A percentile compares a stretch with the other conserved stretches of the same genome.
These are phyloP conservation scores for Silvanus unidentatus DNA, from an alignment of 2,888 invertebrate species.

Conservation along the genomic window DNA sequence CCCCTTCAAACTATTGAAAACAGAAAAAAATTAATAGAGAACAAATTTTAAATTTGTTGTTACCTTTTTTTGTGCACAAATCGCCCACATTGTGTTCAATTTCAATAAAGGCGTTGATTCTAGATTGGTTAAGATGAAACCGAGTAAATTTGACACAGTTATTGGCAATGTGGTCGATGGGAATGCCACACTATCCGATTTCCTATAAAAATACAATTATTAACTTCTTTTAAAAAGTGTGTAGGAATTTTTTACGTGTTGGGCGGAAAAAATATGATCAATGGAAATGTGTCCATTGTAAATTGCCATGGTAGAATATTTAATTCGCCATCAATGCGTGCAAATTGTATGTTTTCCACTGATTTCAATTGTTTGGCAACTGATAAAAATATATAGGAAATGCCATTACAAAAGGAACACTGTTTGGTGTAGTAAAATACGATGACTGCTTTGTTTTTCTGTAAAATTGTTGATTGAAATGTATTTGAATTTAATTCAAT, in stretches of 20 bases:
- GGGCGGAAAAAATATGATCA: conserved; percentile 70
- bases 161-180: conserved; percentile 55
- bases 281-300: conserved; percentile 72
- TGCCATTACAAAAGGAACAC: conserved; percentile 68
- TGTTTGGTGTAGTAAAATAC: conserved; percentile 72
- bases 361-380: conserved; percentile 58
- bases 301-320: conserved; percentile 87
- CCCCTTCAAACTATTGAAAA: conserved; percentile 13
- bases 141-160: conserved; percentile 60
- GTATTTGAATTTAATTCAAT: conserved; percentile 61
- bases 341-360: conserved; percentile 53
- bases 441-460: conserved; percentile 61
- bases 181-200: conserved; percentile 66
- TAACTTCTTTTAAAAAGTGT: neutral
- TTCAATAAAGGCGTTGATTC: conserved; percentile 45
- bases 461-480: conserved; percentile 58
- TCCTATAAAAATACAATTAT: conserved; percentile 44
- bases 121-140: conserved; percentile 68
- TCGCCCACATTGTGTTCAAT: conserved; percentile 51
- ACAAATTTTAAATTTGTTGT: neutral
- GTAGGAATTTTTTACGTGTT: no score
- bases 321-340: conserved; percentile 71
- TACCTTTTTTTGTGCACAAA: conserved; percentile 39
- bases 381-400: conserved; percentile 63
- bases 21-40: conserved; percentile 4